A percentile compares a stretch with the other conserved stretches of the same genome.
phyloP scores from a whole-genome alignment of 2,113 vertebrate species.

The Chionomys nivalis region DNA sequence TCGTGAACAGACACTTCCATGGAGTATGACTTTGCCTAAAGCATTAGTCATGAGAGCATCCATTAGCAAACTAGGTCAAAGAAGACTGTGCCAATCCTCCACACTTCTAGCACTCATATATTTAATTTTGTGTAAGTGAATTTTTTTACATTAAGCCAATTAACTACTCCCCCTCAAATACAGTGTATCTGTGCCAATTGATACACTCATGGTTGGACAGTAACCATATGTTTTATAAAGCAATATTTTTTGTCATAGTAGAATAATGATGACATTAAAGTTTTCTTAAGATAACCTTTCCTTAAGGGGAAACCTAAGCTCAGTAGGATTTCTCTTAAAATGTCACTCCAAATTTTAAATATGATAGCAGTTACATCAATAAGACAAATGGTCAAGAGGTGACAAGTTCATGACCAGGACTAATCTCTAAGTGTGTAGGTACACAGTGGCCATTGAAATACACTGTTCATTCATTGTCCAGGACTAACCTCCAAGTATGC shows the following conservation, averaged over 20 bases:
- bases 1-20: background rate
- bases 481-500: background rate
- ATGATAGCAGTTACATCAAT: background rate
- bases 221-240: background rate
- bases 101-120: background rate
- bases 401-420: background rate
- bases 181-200: background rate
- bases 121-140: background rate
- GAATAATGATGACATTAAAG: background rate
- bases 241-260: background rate
- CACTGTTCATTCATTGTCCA: background rate
- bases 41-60: background rate
- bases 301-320: background rate
- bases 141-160: background rate
- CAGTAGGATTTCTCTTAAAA: background rate
- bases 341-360: background rate
- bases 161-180: background rate
- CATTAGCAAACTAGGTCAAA: background rate
- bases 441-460: background rate
- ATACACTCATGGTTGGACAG: background rate
- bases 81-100: background rate
- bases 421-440: background rate
- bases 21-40: background rate
- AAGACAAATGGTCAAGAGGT: background rate
- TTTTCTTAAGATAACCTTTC: background rate